phyloP scores from a whole-genome alignment of 2,113 vertebrate genomes.

The Sorex fumeus region DNA sequence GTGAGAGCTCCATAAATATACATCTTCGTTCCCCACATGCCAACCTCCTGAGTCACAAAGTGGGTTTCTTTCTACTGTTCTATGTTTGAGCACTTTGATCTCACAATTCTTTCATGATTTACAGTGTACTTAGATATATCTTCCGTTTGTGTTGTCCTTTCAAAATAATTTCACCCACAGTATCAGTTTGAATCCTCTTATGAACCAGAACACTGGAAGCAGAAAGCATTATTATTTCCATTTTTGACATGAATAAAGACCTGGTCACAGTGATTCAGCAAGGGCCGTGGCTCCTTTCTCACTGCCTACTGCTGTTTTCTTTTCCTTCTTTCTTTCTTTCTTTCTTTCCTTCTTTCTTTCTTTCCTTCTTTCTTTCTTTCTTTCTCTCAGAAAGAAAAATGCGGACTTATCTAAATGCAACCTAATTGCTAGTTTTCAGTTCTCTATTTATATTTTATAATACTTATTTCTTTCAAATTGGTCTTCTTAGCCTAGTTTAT shows the following conservation, averaged over 20 bases:
- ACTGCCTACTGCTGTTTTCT: neutral
- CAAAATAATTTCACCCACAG: neutral
- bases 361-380: neutral
- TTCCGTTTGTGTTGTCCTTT: conserved; percentile 44
- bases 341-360: neutral
- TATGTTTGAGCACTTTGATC: neutral
- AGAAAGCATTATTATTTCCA: neutral
- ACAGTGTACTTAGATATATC: neutral
- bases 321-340: neutral
- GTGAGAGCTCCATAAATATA: neutral
- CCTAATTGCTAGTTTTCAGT: conserved; percentile 60
- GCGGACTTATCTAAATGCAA: conserved; percentile 25
- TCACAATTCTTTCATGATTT: neutral
- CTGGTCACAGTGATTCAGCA: neutral
- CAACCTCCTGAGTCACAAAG: neutral
- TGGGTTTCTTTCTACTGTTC: neutral
- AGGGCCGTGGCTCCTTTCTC: neutral
- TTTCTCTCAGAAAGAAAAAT: neutral
- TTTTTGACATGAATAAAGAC: neutral
- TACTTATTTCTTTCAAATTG: conserved; percentile 65
- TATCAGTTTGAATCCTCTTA: conserved; percentile 14
- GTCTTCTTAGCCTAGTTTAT: conserved; percentile 57
- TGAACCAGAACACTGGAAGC: neutral
- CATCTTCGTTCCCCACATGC: neutral
- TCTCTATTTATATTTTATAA: conserved; percentile 73